Evolutionary conservation across 2,888 invertebrate species (phyloP).

Genomic region (Caenorhabditis zanzibari): DNA sequence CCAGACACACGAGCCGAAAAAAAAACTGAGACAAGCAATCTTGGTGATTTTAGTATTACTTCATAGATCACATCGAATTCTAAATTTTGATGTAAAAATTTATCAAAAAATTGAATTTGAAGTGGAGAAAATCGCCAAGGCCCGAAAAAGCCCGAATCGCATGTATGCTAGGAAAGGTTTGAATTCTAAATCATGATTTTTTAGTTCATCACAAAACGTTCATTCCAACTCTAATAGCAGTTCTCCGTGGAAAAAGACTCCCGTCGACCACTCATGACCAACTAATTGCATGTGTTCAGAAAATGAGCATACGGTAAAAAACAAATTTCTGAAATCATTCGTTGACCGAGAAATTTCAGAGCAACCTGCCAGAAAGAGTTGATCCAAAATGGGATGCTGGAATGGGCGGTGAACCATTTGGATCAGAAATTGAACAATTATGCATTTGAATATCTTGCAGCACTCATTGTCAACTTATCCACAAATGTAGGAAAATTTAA

Average conservation of each 20-base stretch:
- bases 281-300: constrained; percentile 69
- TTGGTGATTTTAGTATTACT: too few relatives aligned
- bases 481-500: constrained; percentile 58
- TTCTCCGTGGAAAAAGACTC: constrained; percentile 67
- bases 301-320: constrained; percentile 69
- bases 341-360: constrained; percentile 4
- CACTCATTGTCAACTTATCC: constrained; percentile 67
- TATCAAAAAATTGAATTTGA: too few relatives aligned
- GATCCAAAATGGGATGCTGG: constrained; percentile 69
- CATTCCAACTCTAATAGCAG: constrained; percentile 66
- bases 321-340: neutral
- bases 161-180: too few relatives aligned
- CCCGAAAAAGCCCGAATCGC: too few relatives aligned
- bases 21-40: too few relatives aligned
- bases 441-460: constrained; percentile 72
- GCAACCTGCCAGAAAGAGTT: constrained; percentile 64
- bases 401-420: constrained; percentile 71
- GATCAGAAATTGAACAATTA: constrained; percentile 69
- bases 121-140: too few relatives aligned
- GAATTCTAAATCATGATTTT: constrained; percentile 13
- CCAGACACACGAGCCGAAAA: too few relatives aligned
- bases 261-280: constrained; percentile 73
- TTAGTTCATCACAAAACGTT: constrained; percentile 67
- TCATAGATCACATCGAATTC: too few relatives aligned
- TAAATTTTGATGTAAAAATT: too few relatives aligned